phyloP scores from a whole-genome alignment of 1,140 invertebrate species.

The Agrypnia vestita region DNA sequence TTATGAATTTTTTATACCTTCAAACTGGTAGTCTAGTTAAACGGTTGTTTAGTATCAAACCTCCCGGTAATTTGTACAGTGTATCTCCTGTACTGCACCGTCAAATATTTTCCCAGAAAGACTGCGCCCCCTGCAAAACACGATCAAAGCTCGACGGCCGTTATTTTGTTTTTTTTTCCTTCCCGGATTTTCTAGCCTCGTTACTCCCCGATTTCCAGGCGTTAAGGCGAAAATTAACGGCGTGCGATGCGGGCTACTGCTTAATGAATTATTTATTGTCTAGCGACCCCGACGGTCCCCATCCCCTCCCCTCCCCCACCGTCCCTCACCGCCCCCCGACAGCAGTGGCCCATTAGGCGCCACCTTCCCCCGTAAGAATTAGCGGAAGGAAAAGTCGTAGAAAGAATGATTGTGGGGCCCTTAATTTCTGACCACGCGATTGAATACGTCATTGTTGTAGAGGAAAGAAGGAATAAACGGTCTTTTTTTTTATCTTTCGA shows the following conservation, averaged over 20 bases:
- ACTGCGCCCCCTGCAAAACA: too few relatives aligned
- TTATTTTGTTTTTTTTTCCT: too few relatives aligned
- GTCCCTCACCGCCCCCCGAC: too few relatives aligned
- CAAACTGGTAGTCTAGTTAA: too few relatives aligned
- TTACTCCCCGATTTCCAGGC: slow-evolving; percentile 13
- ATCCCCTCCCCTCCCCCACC: not conserved
- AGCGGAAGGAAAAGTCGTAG: not conserved
- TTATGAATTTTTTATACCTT: too few relatives aligned
- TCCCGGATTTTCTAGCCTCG: slow-evolving; percentile 4
- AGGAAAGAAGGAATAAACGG: too few relatives aligned
- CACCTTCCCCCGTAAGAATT: slow-evolving; percentile 1
- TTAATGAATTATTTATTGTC: slow-evolving; percentile 38
- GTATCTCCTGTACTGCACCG: too few relatives aligned
- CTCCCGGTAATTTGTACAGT: too few relatives aligned
- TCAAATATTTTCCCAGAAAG: too few relatives aligned
- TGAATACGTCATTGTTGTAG: not conserved
- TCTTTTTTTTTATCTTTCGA: too few relatives aligned
- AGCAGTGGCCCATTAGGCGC: slow-evolving; percentile 1
- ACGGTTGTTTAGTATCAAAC: too few relatives aligned
- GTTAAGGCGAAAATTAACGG: slow-evolving; percentile 14
- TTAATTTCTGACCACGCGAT: slow-evolving; percentile 18
- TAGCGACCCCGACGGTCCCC: not conserved
- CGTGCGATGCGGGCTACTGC: not conserved
- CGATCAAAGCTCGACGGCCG: too few relatives aligned
- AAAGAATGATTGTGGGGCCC: not conserved